Base-by-base conservation (phyloP, 2,888 invertebrate genomes). In the Aspidiotus rigidus region DNA sequence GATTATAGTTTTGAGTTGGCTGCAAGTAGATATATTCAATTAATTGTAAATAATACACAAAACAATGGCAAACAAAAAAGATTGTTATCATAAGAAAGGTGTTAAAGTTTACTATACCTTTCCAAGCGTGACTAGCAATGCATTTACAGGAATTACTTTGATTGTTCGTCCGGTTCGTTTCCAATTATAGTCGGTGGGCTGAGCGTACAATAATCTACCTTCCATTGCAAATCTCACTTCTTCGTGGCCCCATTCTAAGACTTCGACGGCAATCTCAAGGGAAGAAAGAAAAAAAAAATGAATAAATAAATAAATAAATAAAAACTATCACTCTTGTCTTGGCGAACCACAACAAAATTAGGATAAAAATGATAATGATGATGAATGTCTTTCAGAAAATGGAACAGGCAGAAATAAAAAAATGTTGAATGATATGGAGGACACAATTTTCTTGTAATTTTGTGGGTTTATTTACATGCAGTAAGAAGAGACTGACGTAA, bases 201-300 rank as follows among this genome's bases (percentile, higher is more conserved):
- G 91, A 56, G 92, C 90, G 78, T 89, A 91, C 74, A 91, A 81
- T 75, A 95, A 81, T 78, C 89, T 87, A 71, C 94, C 94, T 79
- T 94, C 93, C 80, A 93, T 84, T 73, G 91, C 88, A 78, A 95
- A 93, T 77, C 89, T 87, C 61, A 91, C 90, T 78, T 94, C 93
- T 75, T 93, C 93, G 77, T 92, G 91, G 79, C 89, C 90, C 96
- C 96, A 96, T 76, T 93, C 93, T 73, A 96, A 80, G 7, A 93
- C 86, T 77, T 96, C 94, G 72, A 95, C 88, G 67, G 94, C 94
- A 84, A 94, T 89, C 85, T 85, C 74, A 28, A 28, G 28, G 28
- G 5, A 28, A 28, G 28, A 28, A 28, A 5, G 5, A 28, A 28
- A 5, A 28, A 28, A 5, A 28, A 28, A 28, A 28, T 28, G 28